Evolutionary conservation across 2,888 invertebrate species (phyloP), one percentile per base, ranked within the genome.

Genomic region (Dysmachus trigonus): DNA sequence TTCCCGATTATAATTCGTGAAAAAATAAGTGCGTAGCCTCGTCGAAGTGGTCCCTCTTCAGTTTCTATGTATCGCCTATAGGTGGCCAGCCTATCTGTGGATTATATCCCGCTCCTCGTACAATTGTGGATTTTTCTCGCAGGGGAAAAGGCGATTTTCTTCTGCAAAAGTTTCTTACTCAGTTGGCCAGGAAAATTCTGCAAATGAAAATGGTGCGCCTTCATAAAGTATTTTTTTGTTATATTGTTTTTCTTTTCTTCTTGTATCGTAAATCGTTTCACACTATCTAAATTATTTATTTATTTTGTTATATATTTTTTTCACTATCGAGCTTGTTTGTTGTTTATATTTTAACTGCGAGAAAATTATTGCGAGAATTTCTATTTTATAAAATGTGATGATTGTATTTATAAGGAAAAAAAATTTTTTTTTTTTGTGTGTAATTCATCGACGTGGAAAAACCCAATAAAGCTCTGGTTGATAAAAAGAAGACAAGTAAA

Each of bases 121-220:
- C n/a, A 73, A 1, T 31, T 22, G 72, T 30, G 27, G 35, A 10
- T 30, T 33, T 73, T 31, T 31, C 15, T 22, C 7, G n/a, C 13
- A 18, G 31, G 74, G 35, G 74, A 74, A 74, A 18, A 35, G 7
- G 18, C 74, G 18, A 73, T 74, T 74, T 35, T 35, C 74, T 8
- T 8, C 8, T 74, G n/a, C 30, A 18, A 74, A 35, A 74, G 33
- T 31, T 30, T 74, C 74, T 31, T n/a, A 15, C n/a, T 74, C 74
- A 74, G 74, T 74, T 18, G 62, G 62, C 62, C 35, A 74, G 74
- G 74, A 74, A 74, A 74, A 31, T 74, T 73, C 73, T 35, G 74
- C 35, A 35, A 74, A 33, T 74, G 74, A 74, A 74, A 74, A 74
- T 74, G 74, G 74, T 74, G 74, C 35, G 74, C 35, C 6, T 27